These are phyloP conservation scores for Phyllostomus hastatus DNA, from an alignment of 2,113 vertebrate species.

Conservation along the genomic window DNA sequence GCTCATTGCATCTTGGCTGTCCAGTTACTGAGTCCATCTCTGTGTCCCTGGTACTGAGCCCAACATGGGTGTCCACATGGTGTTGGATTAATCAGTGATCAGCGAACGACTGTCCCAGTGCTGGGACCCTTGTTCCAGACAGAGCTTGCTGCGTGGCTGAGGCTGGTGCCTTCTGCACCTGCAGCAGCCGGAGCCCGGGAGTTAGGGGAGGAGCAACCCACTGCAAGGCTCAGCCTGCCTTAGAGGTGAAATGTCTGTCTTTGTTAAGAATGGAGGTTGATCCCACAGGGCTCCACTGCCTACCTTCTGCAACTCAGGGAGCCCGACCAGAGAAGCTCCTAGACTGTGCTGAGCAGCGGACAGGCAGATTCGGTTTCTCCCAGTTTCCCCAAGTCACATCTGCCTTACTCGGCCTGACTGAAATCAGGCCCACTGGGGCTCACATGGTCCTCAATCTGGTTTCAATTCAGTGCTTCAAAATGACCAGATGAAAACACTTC, in stretches of 20 bases:
- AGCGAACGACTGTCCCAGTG: not conserved
- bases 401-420: not conserved
- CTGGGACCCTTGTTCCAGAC: not conserved
- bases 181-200: no score
- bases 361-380: not conserved
- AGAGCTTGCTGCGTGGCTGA: not conserved
- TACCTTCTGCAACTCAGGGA: not conserved
- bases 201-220: not conserved
- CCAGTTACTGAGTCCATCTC: not conserved
- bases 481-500: not conserved
- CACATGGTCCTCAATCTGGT: not conserved
- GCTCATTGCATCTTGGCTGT: not conserved
- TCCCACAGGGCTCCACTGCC: not conserved
- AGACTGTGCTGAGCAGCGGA: no score
- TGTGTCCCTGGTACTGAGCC: not conserved
- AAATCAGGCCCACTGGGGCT: rapidly evolving
- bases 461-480: not conserved
- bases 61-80: not conserved
- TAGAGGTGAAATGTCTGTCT: not conserved
- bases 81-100: not conserved
- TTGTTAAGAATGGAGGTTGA: no score
- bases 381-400: not conserved
- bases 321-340: not conserved
- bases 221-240: not conserved
- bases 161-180: not conserved